phyloP scores from a whole-genome alignment of 2,113 vertebrate species.

The Electrona antarctica region DNA sequence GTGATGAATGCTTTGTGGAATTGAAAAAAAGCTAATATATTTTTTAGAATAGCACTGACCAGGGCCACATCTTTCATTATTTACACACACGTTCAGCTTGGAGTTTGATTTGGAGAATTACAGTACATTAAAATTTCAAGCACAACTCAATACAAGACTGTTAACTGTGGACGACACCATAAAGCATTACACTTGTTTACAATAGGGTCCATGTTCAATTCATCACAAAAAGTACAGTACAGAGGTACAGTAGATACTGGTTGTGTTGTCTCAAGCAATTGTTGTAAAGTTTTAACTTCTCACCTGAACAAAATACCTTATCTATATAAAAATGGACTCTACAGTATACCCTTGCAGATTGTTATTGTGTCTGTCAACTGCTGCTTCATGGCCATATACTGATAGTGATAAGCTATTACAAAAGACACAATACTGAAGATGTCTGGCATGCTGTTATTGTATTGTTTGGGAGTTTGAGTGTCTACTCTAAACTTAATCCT shows the following conservation, averaged over 20 bases:
- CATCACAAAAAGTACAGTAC: neutral
- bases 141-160: neutral
- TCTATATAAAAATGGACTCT: neutral
- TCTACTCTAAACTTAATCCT: constrained; percentile 18
- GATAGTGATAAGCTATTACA: neutral
- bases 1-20: too few relatives aligned
- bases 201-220: neutral
- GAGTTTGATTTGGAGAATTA: neutral
- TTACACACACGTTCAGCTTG: constrained; percentile 35
- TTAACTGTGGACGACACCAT: too few relatives aligned
- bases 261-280: neutral
- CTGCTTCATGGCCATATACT: constrained; percentile 19
- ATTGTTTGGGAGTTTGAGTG: constrained; percentile 19
- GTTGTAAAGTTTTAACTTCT: constrained; percentile 10
- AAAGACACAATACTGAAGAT: constrained; percentile 6
- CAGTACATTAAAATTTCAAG: constrained; percentile 8
- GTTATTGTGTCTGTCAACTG: neutral
- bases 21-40: too few relatives aligned
- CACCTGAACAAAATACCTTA: neutral
- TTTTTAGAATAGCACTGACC: too few relatives aligned
- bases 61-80: too few relatives aligned
- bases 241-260: neutral
- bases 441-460: neutral
- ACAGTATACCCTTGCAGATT: neutral
- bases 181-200: too few relatives aligned